Evolutionary conservation across 2,888 invertebrate species (phyloP).

Genomic region (Tipula vernalis): DNA sequence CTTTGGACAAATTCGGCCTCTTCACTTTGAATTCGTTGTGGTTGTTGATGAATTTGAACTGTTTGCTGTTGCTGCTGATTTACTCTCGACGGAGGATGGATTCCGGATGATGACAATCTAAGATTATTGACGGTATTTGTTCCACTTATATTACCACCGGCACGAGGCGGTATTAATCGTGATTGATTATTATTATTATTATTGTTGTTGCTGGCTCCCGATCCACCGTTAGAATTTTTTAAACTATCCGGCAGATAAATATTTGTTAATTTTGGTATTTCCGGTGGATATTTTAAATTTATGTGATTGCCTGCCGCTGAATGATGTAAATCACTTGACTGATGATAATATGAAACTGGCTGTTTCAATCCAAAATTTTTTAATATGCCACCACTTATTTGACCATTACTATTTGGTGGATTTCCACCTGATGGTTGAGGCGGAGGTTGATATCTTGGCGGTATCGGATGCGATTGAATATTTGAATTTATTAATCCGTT

Average conservation of each 20-base stretch:
- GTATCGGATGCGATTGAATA: slow-evolving; percentile 30
- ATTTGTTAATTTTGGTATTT: slow-evolving; percentile 34
- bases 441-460: slow-evolving; percentile 69
- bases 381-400: slow-evolving; percentile 51
- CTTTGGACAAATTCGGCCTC: slow-evolving; percentile 9
- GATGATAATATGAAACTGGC: slow-evolving; percentile 14
- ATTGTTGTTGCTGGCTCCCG: background rate
- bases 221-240: slow-evolving; percentile 21
- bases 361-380: slow-evolving; percentile 36
- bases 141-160: background rate
- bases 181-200: slow-evolving; percentile 14
- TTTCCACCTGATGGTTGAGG: slow-evolving; percentile 51
- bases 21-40: slow-evolving; percentile 12
- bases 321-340: slow-evolving; percentile 14
- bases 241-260: slow-evolving; percentile 35
- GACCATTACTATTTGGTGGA: slow-evolving; percentile 18
- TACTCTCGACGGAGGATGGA: background rate
- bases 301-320: slow-evolving; percentile 23
- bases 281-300: slow-evolving; percentile 34
- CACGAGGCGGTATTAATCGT: slow-evolving; percentile 14
- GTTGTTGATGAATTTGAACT: background rate
- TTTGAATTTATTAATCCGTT: background rate
- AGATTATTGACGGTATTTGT: background rate
- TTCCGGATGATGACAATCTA: background rate
- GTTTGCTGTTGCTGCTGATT: slow-evolving; percentile 21